Percentiles rank a stretch among this genome's conserved stretches.
Conservation (phyloP, 2,888 invertebrate genomes). For the Imbricaverruca yamaguchii region DNA sequence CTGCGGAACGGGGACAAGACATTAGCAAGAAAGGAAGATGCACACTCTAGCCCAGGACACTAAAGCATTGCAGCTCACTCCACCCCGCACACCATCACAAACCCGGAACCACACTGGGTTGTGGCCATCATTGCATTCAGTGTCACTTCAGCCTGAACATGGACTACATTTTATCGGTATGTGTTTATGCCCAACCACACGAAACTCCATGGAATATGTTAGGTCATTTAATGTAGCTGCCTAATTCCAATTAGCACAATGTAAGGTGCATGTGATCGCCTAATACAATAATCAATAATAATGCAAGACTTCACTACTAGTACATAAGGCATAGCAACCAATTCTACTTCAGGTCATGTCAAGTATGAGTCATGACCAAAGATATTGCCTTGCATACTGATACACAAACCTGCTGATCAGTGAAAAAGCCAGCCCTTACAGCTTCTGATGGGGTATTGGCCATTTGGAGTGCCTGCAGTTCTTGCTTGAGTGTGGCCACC, state of each 20-base stretch:
- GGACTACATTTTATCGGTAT: no score
- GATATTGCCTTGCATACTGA: neutral
- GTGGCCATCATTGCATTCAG: no score
- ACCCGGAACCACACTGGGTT: no score
- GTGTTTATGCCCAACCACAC: no score
- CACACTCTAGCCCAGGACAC: neutral
- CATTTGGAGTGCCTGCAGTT: neutral
- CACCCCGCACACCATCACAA: no score
- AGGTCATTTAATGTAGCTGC: neutral
- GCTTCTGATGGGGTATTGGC: neutral
- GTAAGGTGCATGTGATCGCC: neutral
- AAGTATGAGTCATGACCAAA: no score
- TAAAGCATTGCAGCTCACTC: no score
- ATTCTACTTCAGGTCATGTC: neutral
- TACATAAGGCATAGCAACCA: neutral
- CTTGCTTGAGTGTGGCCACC: neutral
- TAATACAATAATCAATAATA: no score
- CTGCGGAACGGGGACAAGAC: neutral
- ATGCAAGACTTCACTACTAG: neutral
- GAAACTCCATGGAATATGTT: no score
- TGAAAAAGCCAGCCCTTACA: neutral
- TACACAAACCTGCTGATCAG: neutral
- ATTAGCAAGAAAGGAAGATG: neutral
- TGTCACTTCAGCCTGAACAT: no score
- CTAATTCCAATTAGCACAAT: neutral